phyloP scores from a whole-genome alignment of 2,888 invertebrate genomes.

The Callyntrura guangdongensis region DNA sequence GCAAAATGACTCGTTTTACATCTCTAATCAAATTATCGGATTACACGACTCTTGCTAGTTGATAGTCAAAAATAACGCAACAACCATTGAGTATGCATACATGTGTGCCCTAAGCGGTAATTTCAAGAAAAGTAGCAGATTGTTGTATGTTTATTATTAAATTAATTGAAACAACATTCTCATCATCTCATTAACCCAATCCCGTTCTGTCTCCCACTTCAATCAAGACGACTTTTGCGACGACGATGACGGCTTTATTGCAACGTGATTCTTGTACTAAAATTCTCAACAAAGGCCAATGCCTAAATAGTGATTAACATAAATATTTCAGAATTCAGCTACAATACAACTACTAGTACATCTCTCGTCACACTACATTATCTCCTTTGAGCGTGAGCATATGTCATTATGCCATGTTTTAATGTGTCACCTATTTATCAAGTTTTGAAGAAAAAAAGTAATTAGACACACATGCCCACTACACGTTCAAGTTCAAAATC shows the following conservation, averaged over 20 bases:
- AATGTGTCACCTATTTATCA: too few species aligned
- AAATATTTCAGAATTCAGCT: too few species aligned
- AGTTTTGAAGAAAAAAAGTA: too few species aligned
- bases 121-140: neutral
- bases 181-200: slow-evolving; percentile 40
- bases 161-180: neutral
- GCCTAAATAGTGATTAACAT: too few species aligned
- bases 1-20: slow-evolving; percentile 32
- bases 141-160: neutral
- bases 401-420: too few species aligned
- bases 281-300: neutral
- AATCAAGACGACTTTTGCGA: neutral
- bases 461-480: too few species aligned
- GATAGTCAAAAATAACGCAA: slow-evolving; percentile 26
- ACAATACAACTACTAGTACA: too few species aligned
- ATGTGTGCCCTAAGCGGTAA: neutral
- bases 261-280: slow-evolving; percentile 4
- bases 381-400: too few species aligned
- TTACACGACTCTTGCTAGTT: neutral
- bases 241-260: neutral
- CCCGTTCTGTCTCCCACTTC: neutral
- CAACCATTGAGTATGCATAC: neutral
- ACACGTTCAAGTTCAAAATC: slow-evolving; percentile 29
- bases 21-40: slow-evolving; percentile 36
- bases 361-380: too few species aligned